phyloP scores from a whole-genome alignment of 2,888 invertebrate genomes.

The Eustalomyia histrio region DNA sequence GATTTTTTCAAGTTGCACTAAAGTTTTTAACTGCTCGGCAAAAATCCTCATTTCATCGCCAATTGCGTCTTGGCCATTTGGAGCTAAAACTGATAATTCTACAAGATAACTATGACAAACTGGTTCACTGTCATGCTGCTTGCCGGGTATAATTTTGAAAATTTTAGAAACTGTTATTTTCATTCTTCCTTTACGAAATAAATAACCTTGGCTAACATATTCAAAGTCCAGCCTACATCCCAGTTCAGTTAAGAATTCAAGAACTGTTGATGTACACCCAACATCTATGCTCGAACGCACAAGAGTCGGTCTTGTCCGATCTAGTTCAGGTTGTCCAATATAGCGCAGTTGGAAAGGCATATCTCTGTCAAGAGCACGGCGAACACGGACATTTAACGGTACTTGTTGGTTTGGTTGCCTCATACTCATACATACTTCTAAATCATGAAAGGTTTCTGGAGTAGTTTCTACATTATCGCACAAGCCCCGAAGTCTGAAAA shows the following conservation, averaged over 20 bases:
- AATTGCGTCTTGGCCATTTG: slow-evolving; percentile 95
- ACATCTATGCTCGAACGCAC: slow-evolving; percentile 96
- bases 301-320: slow-evolving; percentile 92
- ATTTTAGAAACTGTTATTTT: slow-evolving; percentile 97
- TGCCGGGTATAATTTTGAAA: slow-evolving; percentile 89
- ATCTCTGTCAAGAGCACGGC: slow-evolving; percentile 88
- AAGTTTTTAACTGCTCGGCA: slow-evolving; percentile 94
- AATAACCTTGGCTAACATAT: slow-evolving; percentile 91
- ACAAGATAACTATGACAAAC: slow-evolving; percentile 96
- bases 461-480: slow-evolving; percentile 96
- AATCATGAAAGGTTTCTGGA: slow-evolving; percentile 95
- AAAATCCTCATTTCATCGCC: slow-evolving; percentile 97
- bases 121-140: slow-evolving; percentile 87
- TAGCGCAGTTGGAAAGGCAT: slow-evolving; percentile 90
- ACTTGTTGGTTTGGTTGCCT: slow-evolving; percentile 84
- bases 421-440: slow-evolving; percentile 93
- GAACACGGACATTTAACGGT: slow-evolving; percentile 88
- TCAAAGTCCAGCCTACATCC: slow-evolving; percentile 96
- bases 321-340: slow-evolving; percentile 93
- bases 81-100: slow-evolving; percentile 91
- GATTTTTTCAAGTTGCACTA: slow-evolving; percentile 95
- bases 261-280: slow-evolving; percentile 92
- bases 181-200: slow-evolving; percentile 98
- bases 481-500: slow-evolving; percentile 81
- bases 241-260: slow-evolving; percentile 94